Conservation (phyloP, 2,797 vertebrate genomes). For the Pristis pectinata region DNA sequence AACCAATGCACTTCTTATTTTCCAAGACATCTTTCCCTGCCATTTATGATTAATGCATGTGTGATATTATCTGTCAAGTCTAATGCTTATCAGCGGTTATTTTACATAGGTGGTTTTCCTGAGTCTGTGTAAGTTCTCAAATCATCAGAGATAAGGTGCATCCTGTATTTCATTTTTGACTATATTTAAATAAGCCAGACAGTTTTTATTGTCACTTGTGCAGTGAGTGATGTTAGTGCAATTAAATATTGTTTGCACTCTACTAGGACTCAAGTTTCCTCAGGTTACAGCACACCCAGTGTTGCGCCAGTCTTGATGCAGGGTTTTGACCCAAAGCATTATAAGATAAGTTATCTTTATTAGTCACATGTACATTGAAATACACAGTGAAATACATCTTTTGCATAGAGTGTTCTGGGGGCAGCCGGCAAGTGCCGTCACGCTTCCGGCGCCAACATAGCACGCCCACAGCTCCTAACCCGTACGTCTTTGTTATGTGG, state of each 20-base stretch:
- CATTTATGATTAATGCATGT: not conserved
- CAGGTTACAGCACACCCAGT: not conserved
- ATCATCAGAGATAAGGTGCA: not conserved
- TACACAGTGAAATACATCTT: no score
- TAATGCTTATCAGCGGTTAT: not conserved
- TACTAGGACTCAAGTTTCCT: not conserved
- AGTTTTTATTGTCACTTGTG: not conserved
- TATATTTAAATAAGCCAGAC: not conserved
- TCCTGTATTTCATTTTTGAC: not conserved
- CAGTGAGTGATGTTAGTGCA: not conserved
- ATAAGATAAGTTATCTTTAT: no score
- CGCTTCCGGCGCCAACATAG: no score
- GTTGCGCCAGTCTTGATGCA: no score
- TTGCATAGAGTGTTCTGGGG: no score
- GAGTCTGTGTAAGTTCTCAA: not conserved
- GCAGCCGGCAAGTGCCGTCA: no score
- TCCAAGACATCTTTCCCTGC: not conserved
- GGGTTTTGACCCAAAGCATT: no score
- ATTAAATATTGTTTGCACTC: not conserved
- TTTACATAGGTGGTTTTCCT: not conserved
- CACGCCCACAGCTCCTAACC: no score
- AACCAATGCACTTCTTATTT: not conserved
- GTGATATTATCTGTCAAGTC: not conserved
- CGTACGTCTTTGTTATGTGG: no score
- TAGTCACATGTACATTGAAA: no score